Evolutionary conservation across 2,888 invertebrate genomes (phyloP), one percentile per base, ranked within the genome.

Genomic region (Ennomos fuscantarius): DNA sequence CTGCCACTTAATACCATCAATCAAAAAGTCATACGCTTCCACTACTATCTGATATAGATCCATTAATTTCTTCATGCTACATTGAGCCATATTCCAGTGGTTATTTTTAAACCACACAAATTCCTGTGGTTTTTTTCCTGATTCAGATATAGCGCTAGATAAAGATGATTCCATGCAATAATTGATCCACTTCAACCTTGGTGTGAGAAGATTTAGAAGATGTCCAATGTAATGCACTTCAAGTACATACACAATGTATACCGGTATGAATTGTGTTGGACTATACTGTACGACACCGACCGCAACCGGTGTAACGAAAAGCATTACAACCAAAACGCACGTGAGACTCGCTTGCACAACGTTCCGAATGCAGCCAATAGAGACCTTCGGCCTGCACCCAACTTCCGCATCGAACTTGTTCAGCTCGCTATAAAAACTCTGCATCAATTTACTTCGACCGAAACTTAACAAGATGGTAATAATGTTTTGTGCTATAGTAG

Each of bases 1-100:
- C 85, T 86, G 86, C 85, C 85, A 87, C 64, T 86, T 86, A 15
- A 87, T 76, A 1, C 86, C 81, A 54, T 83, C 80, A 35, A 80
- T 78, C 51, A 88, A 70, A 57, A 59, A 77, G 44, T 82, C 78
- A 36, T 81, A 81, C n/a, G 81, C 67, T 53, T 76, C 79, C 9
- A 82, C 80, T 12, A 82, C 65, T 24, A 75, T 76, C 32, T 85
- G 76, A 58, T 86, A 87, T 8, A 84, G 70, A 43, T 84, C 76
- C 79, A 86, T 84, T 48, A 84, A 53, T 43, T 76, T 80, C 9
- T 72, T 77, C 78, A 85, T 82, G 45, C 75, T 67, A 57, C 63
- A 71, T 39, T 76, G 70, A 37, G 59, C 24, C 10, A 47, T 59
- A 37, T 66, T 67, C 24, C 69, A 66, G n/a, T 66, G 65, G 8